Percentiles rank a stretch among this genome's conserved stretches.
phyloP scores from a whole-genome alignment of 1,140 invertebrate species.

The Neomicropteryx cornuta region DNA sequence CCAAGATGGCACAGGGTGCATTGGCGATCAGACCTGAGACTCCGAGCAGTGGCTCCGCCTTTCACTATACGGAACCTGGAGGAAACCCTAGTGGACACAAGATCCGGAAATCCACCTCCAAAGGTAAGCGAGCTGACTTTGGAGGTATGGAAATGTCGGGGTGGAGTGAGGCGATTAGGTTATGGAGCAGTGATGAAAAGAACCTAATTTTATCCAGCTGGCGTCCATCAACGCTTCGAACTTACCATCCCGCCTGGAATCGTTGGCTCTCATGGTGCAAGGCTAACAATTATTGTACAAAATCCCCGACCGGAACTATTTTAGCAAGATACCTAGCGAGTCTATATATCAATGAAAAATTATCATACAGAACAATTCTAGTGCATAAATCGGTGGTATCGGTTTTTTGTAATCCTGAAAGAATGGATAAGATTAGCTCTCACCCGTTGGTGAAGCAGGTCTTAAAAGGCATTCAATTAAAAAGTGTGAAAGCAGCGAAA shows the following conservation, averaged over 20 bases:
- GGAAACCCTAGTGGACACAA: slow-evolving; percentile 10
- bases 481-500: slow-evolving; percentile 10
- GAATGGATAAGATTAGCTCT: slow-evolving; percentile 9
- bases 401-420: slow-evolving; percentile 17
- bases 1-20: slow-evolving; percentile 17
- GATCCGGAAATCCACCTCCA: slow-evolving; percentile 9
- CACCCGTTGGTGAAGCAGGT: slow-evolving; percentile 15
- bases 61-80: slow-evolving; percentile 9
- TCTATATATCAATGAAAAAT: slow-evolving; percentile 3
- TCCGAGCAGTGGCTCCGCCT: slow-evolving; percentile 8
- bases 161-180: too few species aligned
- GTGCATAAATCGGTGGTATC: slow-evolving; percentile 21
- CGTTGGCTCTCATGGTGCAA: too few species aligned
- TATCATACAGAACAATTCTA: slow-evolving; percentile 19
- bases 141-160: slow-evolving; percentile 12
- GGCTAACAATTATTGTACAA: too few species aligned
- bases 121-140: slow-evolving; percentile 9
- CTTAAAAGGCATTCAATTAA: slow-evolving; percentile 13
- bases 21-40: slow-evolving; percentile 14
- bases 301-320: too few species aligned
- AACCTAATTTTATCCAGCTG: too few species aligned
- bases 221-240: too few species aligned
- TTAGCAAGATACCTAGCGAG: too few species aligned
- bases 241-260: too few species aligned
- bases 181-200: too few species aligned